Evolutionary conservation across 2,888 invertebrate genomes (phyloP), one percentile per base, ranked within the genome.

Genomic region (Philonicus albiceps): DNA sequence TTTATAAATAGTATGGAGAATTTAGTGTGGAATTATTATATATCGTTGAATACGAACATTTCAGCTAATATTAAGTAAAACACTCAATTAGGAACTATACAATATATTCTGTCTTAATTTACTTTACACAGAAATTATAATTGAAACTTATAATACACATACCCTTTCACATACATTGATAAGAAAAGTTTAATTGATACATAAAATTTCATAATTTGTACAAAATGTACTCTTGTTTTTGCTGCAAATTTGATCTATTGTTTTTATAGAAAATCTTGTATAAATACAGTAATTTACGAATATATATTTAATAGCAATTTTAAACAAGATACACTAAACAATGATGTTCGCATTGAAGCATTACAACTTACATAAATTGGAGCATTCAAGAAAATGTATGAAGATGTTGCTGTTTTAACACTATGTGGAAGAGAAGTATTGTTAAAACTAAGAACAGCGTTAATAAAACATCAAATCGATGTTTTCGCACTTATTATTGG

Each of bases 101-200:
- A 83, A 83, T 83, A 83, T 83, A 83, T 83, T 83, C 55, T 64
- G 37, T 83, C 72, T 64, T 37, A 64, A 64, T 49, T 83, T 78
- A 78, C 40, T 22, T 78, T 83, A 83, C 55, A 83, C 37, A 64
- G 31, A 83, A 83, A 34, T 72, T 72, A 83, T 83, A 72, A 30
- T 22, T 43, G 11, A 83, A 83, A 83, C 83, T 83, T 83, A 83
- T 55, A 27, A 31, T 34, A 72, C 83, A 72, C 64, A 83, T 37
- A 83, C 37, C 49, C 37, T 19, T 83, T 83, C n/a, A 64, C 72
- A 83, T 83, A 83, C 83, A 83, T 19, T 72, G 49, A 83, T 37
- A 22, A 72, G 64, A 83, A 83, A 83, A 83, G 22, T 37, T 43
- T 30, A 64, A 64, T 83, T n/a, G 34, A 83, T 64, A 83, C 34